Base-by-base conservation (phyloP, 2,888 invertebrate species). In the Brachynemurus nebulosus region DNA sequence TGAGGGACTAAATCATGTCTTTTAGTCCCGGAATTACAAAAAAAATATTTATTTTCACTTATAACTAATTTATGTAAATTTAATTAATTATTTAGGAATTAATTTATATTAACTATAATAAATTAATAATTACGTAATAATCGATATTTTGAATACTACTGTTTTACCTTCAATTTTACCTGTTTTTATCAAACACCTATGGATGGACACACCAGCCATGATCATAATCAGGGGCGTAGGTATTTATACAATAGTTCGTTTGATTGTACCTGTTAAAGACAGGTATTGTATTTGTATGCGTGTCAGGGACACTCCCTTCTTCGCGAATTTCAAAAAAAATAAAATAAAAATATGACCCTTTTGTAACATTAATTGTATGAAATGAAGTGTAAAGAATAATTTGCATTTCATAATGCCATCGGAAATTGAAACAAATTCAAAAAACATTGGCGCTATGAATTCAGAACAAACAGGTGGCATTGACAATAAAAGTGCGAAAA, bases 221-320 rank as follows among this genome's bases (percentile, higher is more conserved):
- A 23, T 7, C 6, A 30, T 14, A 30, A 30, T 30, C 30, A 30
- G 30, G 30, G 30, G 30, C 30, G 30, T 30, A 30, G 37, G 18
- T n/a, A 37, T 37, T 18, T 37, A 37, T 19, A 37, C 19, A 37
- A n/a, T 30, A 30, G 30, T 30, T 30, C n/a, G n/a, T n/a, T n/a
- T 37, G 14, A n/a, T 17, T 23, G 18, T 40, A 40, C 40, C 40
- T 40, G 40, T 25, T 19, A n/a, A 16, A n/a, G n/a, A n/a, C n/a
- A n/a, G n/a, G n/a, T n/a, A 30, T 30, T 30, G n/a, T 14, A 30
- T 30, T 33, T 42, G 42, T 42, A 38, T 44, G 37, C 44, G 44
- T 44, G 44, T 44, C 37, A 44, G 18, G 38, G 44, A 38, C 44
- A 44, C 44, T 44, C 44, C 44, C 44, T 37, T 30, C 30, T n/a